Base-by-base conservation (phyloP, 2,797 vertebrate species). In the Tiaroga cobitis region DNA sequence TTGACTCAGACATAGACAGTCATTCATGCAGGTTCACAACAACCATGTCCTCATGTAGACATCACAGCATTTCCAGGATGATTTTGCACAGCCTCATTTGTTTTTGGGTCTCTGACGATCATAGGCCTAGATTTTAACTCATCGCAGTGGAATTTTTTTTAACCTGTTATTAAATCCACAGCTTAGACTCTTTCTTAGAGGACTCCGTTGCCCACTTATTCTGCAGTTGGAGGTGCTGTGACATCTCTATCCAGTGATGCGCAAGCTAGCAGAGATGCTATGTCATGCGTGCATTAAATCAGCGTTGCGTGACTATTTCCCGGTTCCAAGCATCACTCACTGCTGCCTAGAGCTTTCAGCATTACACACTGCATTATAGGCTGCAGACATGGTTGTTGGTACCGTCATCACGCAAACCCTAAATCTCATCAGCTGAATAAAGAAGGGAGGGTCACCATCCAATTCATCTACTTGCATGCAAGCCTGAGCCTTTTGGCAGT, bases 1-100 rank as follows among this genome's bases (percentile, higher is more conserved):
- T 84, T 85, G 91, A 75, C 88, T 89, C 87, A 83, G 87, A 83
- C 77, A 43, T 76, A 72, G 78, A 83, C 70, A 15, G 68, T 82
- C 73, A 74, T 70, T 86, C 83, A 67, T 69, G 82, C 78, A 85
- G 84, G 82, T 86, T 63, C 81, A 77, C 56, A 89, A 87, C 86
- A 90, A 85, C 89, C 77, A 83, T 86, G 80, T 81, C 83, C 82
- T 83, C 49, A 80, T 79, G 59, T 80, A 80, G 69, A 65, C 65
- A 39, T 86, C 41, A 63, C 24, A 84, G 24, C 32, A 70, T 81
- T 63, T 78, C 21, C 77, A 8, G 39, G 39, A 32, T 13, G 4
- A 18, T 65, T 70, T 54, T 70, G 68, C 15, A 8, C 37, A 65
- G 18, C 41, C 74, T 78, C 39, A 41, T 76, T 69, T 18, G 59